Evolutionary conservation across 1,140 invertebrate species (phyloP), one percentile per base, ranked within the genome.

Genomic region (Macrotrachela quadricornifera): DNA sequence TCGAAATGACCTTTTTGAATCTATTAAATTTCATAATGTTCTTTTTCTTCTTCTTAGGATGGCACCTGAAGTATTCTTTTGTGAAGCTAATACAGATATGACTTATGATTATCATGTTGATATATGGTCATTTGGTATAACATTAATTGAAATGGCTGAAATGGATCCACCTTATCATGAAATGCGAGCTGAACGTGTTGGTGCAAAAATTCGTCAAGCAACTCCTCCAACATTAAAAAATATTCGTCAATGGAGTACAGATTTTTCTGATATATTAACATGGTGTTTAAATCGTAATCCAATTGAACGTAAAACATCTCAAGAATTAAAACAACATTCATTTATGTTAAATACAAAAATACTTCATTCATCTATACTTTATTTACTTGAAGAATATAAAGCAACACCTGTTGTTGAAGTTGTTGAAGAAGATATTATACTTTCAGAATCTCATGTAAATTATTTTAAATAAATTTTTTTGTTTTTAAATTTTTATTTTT

Each of bases 11-110:
- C n/a, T n/a, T 30, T 30, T 4, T 30, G 2, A 4, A 8, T 30
- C 8, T 30, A 30, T 4, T 30, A 2, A 30, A 30, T 30, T 4
- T 4, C 2, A 4, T 4, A 30, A 30, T 61, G 99, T 99, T 72
- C 91, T 99, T 14, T 92, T 94, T 18, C 96, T 91, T 18, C 94
- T 94, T 3, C 42, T 96, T 66, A 99, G 92, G 91, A 95, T 95
- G 88, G 87, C 95, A 73, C 87, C 94, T 76, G 82, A 81, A 56
- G 59, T 69, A 49, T 49, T 54, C 21, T 40, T 39, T 12, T 54
- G 53, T 21, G 53, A 54, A 38, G 48, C 53, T 12, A 39, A 54
- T 16, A 48, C 46, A 40, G 40, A 60, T 41, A 88, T 96, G 72
- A 87, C 87, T 42, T 91, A 92, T 50, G 90, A 96, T 72, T 87